phyloP scores from a whole-genome alignment of 2,797 vertebrate genomes.

The Coreius guichenoti region DNA sequence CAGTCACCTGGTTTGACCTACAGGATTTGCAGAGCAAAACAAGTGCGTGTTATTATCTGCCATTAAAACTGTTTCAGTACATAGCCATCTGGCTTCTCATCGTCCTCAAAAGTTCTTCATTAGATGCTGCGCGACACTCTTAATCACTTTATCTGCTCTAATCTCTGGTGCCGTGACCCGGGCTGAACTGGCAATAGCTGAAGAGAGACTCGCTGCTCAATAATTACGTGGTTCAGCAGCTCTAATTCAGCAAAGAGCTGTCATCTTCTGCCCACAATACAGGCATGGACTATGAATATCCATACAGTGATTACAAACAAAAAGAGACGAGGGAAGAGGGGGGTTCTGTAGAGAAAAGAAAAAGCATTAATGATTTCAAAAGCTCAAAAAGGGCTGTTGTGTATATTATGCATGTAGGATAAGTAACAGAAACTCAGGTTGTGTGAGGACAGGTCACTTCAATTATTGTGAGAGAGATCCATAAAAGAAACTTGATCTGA shows the following conservation, averaged over 20 bases:
- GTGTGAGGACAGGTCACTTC: not conserved
- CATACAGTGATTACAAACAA: slow-evolving; percentile 18
- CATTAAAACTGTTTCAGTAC: not conserved
- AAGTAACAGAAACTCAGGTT: not conserved
- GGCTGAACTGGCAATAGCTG: not conserved
- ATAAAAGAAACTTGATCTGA: not conserved
- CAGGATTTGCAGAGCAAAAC: slow-evolving; percentile 9
- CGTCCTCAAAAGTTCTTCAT: slow-evolving; percentile 1
- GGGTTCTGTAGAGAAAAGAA: not conserved
- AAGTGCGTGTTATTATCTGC: not conserved
- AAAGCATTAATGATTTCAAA: not conserved
- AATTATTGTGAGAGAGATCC: not conserved
- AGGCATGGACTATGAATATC: slow-evolving; percentile 17
- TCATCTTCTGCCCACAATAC: not conserved
- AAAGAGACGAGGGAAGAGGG: not conserved
- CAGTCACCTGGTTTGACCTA: not conserved
- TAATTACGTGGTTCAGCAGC: not conserved
- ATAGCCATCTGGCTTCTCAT: slow-evolving; percentile 16
- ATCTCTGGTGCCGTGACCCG: not conserved
- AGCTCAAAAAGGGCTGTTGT: not conserved
- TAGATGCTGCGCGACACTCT: not conserved
- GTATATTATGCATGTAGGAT: not conserved
- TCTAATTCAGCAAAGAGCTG: slow-evolving; percentile 40
- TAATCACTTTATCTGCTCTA: slow-evolving; percentile 9
- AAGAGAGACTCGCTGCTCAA: not conserved